phyloP scores from a whole-genome alignment of 2,888 invertebrate genomes.

The Nephrocerus scutellatus region DNA sequence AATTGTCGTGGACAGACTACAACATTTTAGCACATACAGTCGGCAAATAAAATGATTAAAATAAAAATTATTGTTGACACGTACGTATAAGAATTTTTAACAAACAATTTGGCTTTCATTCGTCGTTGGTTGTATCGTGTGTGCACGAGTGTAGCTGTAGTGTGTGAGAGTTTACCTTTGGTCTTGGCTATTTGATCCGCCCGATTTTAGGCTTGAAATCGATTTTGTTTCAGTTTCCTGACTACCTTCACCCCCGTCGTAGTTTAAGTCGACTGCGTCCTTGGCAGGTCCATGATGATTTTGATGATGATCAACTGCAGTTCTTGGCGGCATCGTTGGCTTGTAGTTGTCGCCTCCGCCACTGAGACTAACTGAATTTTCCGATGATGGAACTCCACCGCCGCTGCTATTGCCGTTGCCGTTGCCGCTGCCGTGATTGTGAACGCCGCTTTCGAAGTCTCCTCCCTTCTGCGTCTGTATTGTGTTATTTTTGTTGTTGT shows the following conservation, averaged over 20 bases:
- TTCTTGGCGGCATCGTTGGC: conserved; percentile 13
- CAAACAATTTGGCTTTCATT: background rate
- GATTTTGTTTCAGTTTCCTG: conserved; percentile 89
- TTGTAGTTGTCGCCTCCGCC: background rate
- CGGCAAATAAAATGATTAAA: conserved; percentile 4
- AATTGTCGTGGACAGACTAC: too few relatives aligned
- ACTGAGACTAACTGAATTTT: conserved; percentile 1
- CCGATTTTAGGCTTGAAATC: conserved; percentile 72
- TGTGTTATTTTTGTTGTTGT: conserved; percentile 2
- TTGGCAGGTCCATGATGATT: conserved; percentile 18
- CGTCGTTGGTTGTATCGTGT: background rate
- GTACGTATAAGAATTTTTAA: conserved; percentile 1
- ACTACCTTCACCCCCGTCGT: conserved; percentile 79
- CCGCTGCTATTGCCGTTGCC: conserved; percentile 16
- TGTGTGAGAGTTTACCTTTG: conserved; percentile 55
- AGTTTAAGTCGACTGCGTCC: conserved; percentile 18
- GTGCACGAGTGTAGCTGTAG: background rate
- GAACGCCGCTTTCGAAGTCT: conserved; percentile 24
- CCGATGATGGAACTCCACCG: conserved; percentile 5
- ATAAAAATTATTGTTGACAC: conserved; percentile 4
- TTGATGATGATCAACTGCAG: conserved; percentile 15
- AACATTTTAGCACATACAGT: too few relatives aligned
- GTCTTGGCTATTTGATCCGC: conserved; percentile 69
- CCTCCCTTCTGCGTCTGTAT: conserved; percentile 40
- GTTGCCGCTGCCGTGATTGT: conserved; percentile 26